Conservation (phyloP, 2,797 vertebrate species). For the Rhynchotus rufescens region DNA sequence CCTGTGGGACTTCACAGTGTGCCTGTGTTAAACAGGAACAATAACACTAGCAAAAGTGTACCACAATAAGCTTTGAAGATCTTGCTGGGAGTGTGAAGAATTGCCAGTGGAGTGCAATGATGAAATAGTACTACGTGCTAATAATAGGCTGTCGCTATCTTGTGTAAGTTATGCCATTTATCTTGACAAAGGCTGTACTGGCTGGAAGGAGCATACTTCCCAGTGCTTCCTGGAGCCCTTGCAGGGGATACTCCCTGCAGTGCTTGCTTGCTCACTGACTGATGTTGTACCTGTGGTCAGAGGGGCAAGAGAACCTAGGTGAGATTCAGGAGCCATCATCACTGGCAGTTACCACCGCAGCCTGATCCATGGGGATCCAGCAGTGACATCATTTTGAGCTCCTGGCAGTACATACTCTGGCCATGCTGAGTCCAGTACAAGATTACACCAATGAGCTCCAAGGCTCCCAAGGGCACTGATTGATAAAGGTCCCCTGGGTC, state of each 20-base stretch:
- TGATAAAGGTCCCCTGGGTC: not conserved
- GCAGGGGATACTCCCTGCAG: not conserved
- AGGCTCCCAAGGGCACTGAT: not conserved
- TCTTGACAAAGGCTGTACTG: not conserved
- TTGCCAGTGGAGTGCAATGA: not conserved
- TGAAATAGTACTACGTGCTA: not conserved
- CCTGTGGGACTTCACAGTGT: rapidly evolving
- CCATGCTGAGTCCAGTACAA: not conserved
- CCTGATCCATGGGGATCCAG: not conserved
- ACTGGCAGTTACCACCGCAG: not conserved
- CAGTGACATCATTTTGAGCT: not conserved
- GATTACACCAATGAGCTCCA: not conserved
- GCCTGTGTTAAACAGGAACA: not conserved
- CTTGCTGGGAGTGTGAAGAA: not conserved
- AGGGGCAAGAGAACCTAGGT: not conserved
- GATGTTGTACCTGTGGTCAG: rapidly evolving
- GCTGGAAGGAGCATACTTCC: not conserved
- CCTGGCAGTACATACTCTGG: not conserved
- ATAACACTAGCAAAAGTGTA: rapidly evolving
- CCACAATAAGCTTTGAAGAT: not conserved
- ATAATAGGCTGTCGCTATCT: not conserved
- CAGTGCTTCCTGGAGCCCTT: not conserved
- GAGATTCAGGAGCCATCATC: not conserved
- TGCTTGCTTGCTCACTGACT: not conserved
- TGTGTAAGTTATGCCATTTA: not conserved